phyloP scores from a whole-genome alignment of 2,888 invertebrate genomes.

The Uropetala carovei region DNA sequence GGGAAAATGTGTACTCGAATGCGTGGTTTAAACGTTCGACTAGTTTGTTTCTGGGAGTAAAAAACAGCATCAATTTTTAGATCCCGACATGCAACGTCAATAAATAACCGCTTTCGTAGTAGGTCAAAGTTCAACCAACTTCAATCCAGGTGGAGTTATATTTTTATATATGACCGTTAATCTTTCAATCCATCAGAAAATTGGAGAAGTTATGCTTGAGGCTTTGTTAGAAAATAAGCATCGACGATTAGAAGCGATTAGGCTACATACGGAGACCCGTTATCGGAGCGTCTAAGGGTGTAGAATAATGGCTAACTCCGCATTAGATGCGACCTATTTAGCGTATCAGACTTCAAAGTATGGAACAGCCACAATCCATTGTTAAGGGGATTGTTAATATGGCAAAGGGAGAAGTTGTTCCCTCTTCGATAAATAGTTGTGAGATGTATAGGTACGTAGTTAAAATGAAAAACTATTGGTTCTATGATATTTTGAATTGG shows the following conservation, averaged over 20 bases:
- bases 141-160: background rate
- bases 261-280: background rate
- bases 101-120: background rate
- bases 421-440: too few species aligned
- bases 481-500: too few species aligned
- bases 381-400: too few species aligned
- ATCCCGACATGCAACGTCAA: conserved; percentile 17
- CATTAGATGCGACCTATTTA: background rate
- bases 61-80: background rate
- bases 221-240: background rate
- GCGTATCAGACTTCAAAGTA: background rate
- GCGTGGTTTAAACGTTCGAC: background rate
- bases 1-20: background rate
- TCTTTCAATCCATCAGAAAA: background rate
- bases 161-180: conserved; percentile 18
- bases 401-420: too few species aligned
- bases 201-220: background rate
- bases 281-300: background rate
- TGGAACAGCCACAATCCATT: background rate
- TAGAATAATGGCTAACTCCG: background rate
- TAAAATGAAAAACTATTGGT: too few species aligned
- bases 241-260: conserved; percentile 4
- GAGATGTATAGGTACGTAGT: too few species aligned
- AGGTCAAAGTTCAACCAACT: background rate
- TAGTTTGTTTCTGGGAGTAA: background rate